These are phyloP conservation scores for Drosophila falleni DNA, from an alignment of 2,888 invertebrate species.

Conservation along the genomic window DNA sequence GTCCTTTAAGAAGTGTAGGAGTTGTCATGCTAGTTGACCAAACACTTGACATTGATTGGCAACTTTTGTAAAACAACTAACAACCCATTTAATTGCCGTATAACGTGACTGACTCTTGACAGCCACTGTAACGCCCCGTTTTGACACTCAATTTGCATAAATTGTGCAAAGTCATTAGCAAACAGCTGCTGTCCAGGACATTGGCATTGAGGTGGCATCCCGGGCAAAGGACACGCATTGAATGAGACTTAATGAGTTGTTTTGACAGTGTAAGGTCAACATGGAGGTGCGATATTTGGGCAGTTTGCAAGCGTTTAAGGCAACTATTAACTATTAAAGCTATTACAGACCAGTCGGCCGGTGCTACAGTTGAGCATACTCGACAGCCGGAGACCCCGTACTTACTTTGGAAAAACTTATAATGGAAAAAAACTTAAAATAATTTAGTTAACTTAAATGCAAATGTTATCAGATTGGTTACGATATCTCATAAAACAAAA, in stretches of 20 bases:
- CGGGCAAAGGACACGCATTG: constrained; percentile 23
- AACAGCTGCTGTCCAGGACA: constrained; percentile 33
- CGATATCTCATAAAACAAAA: too few relatives aligned
- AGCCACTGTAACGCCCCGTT: constrained; percentile 29
- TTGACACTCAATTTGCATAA: constrained; percentile 66
- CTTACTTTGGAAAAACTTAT: too few relatives aligned
- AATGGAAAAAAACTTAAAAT: too few relatives aligned
- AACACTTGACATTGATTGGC: constrained; percentile 7
- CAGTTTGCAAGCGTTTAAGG: constrained; percentile 4
- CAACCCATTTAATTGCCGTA: constrained; percentile 41
- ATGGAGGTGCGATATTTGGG: background rate
- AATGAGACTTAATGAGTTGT: constrained; percentile 53
- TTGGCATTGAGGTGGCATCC: constrained; percentile 13
- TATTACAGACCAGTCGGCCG: too few relatives aligned
- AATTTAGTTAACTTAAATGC: too few relatives aligned
- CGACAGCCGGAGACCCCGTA: too few relatives aligned
- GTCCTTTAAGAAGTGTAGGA: background rate
- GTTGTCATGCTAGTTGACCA: background rate
- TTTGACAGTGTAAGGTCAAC: constrained; percentile 54
- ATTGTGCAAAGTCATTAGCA: constrained; percentile 65
- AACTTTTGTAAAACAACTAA: constrained; percentile 1
- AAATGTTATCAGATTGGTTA: too few relatives aligned
- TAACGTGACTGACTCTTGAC: constrained; percentile 38
- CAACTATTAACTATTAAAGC: background rate
- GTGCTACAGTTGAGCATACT: too few relatives aligned